Conservation (phyloP, 2,113 vertebrate species). For the Podarcis raffonei region DNA sequence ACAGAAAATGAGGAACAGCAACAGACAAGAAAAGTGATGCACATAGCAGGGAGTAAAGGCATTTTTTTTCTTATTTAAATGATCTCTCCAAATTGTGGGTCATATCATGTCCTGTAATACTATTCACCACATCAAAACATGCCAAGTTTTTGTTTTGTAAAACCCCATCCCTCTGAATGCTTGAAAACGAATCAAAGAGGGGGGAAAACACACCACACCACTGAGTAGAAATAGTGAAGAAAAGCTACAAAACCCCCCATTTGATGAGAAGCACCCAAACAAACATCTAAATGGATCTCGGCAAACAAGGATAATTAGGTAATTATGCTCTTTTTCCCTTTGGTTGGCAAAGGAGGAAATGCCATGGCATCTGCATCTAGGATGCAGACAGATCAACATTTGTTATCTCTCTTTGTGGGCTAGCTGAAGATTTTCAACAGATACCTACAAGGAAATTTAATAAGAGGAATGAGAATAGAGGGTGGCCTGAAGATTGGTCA, state of each 20-base stretch:
- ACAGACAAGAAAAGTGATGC: background rate
- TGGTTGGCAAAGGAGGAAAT: slow-evolving; percentile 35
- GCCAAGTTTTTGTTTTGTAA: background rate
- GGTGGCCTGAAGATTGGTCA: slow-evolving; percentile 67
- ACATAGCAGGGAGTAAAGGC: background rate
- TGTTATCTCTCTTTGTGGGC: slow-evolving; percentile 40
- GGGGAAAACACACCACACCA: slow-evolving; percentile 20
- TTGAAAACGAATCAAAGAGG: slow-evolving; percentile 23
- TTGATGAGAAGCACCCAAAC: slow-evolving; percentile 19
- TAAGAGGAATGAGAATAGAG: slow-evolving; percentile 63
- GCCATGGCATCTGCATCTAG: slow-evolving; percentile 31
- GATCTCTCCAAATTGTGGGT: background rate
- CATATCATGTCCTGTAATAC: background rate
- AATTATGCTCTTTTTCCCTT: slow-evolving; percentile 56
- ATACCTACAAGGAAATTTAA: slow-evolving; percentile 45
- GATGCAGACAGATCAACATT: slow-evolving; percentile 33
- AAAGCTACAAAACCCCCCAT: slow-evolving; percentile 21
- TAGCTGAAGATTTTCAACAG: slow-evolving; percentile 35
- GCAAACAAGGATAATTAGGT: slow-evolving; percentile 59
- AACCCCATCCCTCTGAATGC: background rate
- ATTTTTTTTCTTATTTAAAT: background rate
- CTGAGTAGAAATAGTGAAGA: slow-evolving; percentile 12
- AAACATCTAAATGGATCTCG: slow-evolving; percentile 52
- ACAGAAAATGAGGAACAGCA: slow-evolving; percentile 55
- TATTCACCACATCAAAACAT: background rate